Evolutionary conservation across 2,113 vertebrate genomes (phyloP), one percentile per base, ranked within the genome.

Genomic region (Protomyctophum bolini): DNA sequence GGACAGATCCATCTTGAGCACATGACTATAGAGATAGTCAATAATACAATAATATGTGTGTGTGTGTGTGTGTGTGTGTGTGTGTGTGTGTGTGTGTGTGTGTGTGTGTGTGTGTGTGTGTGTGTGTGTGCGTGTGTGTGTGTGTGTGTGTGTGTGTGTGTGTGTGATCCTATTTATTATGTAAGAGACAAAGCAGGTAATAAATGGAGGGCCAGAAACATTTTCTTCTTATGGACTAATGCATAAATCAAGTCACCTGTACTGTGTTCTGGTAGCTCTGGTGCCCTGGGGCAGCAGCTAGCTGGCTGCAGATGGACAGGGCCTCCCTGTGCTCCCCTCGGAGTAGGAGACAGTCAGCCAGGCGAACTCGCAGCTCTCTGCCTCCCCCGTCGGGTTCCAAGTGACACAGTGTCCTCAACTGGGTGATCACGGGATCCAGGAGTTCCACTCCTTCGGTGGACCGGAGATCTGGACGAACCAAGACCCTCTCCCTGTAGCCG

Each of bases 271-370:
- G 89, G 75, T 95, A 94, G 2, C 90, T 94, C 81, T 92, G 92
- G 48, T 83, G 88, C 58, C 89, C 57, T 6, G 90, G 91, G 10
- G 81, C 72, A 0, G 85, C 65, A 14, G 94, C 91, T 51, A 98
- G 92, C 68, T 91, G 90, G 86, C 94, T 92, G 58, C 97, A 98
- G 79, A 96, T 89, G 0, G 89, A 91, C 54, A 92, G 85, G 9
- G 96, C 92, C 0, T 92, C 90, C 7, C 72, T 58, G 60, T 88
- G 66, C 8, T 95, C 91, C 1, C 96, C 95, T 0, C 89, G 86
- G 68, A 98, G 90, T 33, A 99, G 94, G 4, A 96, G 93, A 83
- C 95, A 96, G 47, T 98, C 97, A 0, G 95, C 95, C 12, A 98
- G 87, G 1, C 95, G 94, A 12, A 95, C 89, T 0, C 92, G 85